A percentile compares a stretch with the other conserved stretches of the same genome.
These are phyloP conservation scores for Sitobion miscanthi DNA, from an alignment of 1,140 invertebrate genomes.

Conservation along the genomic window DNA sequence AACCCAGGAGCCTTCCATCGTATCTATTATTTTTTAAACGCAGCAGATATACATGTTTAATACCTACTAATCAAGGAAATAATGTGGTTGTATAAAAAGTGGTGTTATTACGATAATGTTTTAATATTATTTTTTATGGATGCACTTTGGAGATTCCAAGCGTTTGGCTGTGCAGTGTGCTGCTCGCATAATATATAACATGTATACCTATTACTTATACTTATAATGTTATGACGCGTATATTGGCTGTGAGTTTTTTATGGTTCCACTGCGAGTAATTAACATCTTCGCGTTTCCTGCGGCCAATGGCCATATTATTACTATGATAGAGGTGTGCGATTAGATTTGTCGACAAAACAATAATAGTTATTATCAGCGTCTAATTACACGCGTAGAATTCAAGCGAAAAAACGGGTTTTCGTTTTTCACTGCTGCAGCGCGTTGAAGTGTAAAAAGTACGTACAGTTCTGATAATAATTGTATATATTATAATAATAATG, in stretches of 20 bases:
- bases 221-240: not conserved
- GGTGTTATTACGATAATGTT: not conserved
- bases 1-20: not conserved
- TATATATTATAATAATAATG: not conserved
- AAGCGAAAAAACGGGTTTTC: not conserved
- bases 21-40: not conserved
- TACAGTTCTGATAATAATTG: not conserved
- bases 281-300: not conserved
- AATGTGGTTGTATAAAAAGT: not conserved
- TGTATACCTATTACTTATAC: not conserved
- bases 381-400: not conserved
- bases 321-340: not conserved
- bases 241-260: not conserved
- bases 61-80: not conserved
- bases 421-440: no score
- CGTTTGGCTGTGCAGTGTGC: not conserved
- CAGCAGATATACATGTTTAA: not conserved
- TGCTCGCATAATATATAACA: not conserved
- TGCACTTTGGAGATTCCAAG: not conserved
- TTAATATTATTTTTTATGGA: not conserved
- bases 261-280: not conserved
- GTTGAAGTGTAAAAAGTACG: not conserved
- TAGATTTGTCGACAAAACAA: conserved; percentile 1
- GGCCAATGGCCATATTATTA: not conserved
- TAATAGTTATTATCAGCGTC: not conserved